phyloP scores from a whole-genome alignment of 1,140 invertebrate genomes.

The Copidosoma floridanum region DNA sequence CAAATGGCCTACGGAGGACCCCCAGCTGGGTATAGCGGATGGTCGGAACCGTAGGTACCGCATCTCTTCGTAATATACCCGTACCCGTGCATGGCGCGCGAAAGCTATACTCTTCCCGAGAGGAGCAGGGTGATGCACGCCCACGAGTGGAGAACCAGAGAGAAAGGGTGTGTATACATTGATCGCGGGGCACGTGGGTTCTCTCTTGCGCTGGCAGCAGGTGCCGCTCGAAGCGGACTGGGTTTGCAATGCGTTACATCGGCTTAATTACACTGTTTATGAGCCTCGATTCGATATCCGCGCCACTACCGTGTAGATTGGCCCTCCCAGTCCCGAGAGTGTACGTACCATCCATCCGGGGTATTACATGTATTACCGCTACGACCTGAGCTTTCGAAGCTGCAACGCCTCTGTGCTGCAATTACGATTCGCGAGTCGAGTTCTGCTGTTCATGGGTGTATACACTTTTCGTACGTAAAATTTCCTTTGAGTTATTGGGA shows the following conservation, averaged over 20 bases:
- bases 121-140: too few species aligned
- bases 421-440: constrained; percentile 17
- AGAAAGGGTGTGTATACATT: neutral
- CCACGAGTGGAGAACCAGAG: too few species aligned
- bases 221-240: too few species aligned
- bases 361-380: too few species aligned
- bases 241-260: constrained; percentile 44
- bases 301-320: constrained; percentile 25
- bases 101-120: too few species aligned
- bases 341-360: too few species aligned
- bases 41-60: too few species aligned
- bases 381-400: neutral
- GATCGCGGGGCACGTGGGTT: neutral
- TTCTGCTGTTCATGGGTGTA: constrained; percentile 4
- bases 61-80: too few species aligned
- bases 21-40: too few species aligned
- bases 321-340: neutral
- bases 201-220: too few species aligned
- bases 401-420: constrained; percentile 15
- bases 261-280: constrained; percentile 47
- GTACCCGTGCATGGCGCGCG: too few species aligned
- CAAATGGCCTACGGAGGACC: too few species aligned
- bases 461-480: constrained; percentile 17
- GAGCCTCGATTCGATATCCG: constrained; percentile 21
- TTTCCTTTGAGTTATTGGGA: constrained; percentile 24